A percentile compares a stretch with the other conserved stretches of the same genome.
Conservation (phyloP, 2,797 vertebrate genomes). For the Danio choprae region DNA sequence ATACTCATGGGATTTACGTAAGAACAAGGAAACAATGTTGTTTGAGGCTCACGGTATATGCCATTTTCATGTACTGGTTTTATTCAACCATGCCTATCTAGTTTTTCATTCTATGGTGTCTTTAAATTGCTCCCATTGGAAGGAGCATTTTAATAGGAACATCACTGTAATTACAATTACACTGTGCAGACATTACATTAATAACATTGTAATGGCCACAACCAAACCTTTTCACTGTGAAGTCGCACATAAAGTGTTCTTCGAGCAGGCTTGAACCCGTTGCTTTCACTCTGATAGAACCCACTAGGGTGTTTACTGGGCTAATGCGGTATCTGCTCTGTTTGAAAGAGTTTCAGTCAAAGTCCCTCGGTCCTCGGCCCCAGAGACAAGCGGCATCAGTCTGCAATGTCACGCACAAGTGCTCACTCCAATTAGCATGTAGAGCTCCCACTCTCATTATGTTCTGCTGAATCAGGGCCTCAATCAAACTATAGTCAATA, state of each 20-base stretch:
- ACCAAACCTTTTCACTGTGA: not conserved
- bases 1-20: too few relatives aligned
- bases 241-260: not conserved
- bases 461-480: conserved; percentile 65
- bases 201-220: not conserved
- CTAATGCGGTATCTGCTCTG: not conserved
- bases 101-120: too few relatives aligned
- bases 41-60: too few relatives aligned
- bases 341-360: not conserved
- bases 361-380: conserved; percentile 1
- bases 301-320: conserved; percentile 18
- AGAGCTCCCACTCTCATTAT: conserved; percentile 52
- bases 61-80: too few relatives aligned
- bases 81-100: too few relatives aligned
- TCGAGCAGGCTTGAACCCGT: not conserved
- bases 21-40: too few relatives aligned
- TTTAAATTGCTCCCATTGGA: not conserved
- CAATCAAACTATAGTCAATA: conserved; percentile 62
- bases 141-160: not conserved
- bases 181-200: conserved; percentile 6
- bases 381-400: conserved; percentile 41
- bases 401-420: conserved; percentile 45
- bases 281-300: not conserved
- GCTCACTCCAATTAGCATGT: conserved; percentile 52
- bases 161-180: not conserved